These are phyloP conservation scores for Trichacis sp. DNA, from an alignment of 2,888 invertebrate species.

Conservation along the genomic window DNA sequence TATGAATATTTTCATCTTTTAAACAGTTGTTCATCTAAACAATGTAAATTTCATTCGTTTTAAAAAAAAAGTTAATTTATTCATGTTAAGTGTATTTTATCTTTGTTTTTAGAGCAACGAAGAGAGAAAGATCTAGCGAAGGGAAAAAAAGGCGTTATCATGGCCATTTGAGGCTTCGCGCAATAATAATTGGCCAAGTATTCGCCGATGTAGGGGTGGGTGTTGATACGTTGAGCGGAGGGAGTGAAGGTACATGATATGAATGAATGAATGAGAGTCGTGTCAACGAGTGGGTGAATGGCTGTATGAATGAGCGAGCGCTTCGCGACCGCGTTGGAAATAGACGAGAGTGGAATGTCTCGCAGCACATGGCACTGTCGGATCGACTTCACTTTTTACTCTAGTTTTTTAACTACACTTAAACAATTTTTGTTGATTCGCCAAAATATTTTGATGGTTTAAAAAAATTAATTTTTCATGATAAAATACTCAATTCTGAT, in stretches of 20 bases:
- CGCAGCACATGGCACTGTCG: neutral
- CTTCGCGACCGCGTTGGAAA: constrained; percentile 37
- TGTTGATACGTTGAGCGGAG: constrained; percentile 38
- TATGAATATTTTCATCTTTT: no score
- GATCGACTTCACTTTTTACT: neutral
- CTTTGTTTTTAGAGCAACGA: no score
- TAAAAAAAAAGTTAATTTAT: no score
- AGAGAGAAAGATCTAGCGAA: neutral
- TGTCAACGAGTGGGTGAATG: constrained; percentile 45
- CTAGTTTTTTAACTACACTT: no score
- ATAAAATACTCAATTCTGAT: no score
- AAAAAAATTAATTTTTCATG: no score
- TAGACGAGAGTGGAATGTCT: constrained; percentile 27
- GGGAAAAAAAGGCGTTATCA: constrained; percentile 26
- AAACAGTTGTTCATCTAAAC: no score
- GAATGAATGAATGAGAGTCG: constrained; percentile 43
- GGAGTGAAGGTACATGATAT: constrained; percentile 27
- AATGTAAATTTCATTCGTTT: constrained; percentile 9
- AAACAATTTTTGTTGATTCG: no score
- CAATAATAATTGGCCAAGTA: constrained; percentile 39
- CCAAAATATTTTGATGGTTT: no score
- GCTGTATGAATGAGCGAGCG: constrained; percentile 45
- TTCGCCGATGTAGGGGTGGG: constrained; percentile 40
- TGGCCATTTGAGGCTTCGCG: constrained; percentile 38
- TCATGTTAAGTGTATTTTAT: no score